These are phyloP conservation scores for Acanthiza pusilla DNA, from an alignment of 2,797 vertebrate species.

Conservation along the genomic window DNA sequence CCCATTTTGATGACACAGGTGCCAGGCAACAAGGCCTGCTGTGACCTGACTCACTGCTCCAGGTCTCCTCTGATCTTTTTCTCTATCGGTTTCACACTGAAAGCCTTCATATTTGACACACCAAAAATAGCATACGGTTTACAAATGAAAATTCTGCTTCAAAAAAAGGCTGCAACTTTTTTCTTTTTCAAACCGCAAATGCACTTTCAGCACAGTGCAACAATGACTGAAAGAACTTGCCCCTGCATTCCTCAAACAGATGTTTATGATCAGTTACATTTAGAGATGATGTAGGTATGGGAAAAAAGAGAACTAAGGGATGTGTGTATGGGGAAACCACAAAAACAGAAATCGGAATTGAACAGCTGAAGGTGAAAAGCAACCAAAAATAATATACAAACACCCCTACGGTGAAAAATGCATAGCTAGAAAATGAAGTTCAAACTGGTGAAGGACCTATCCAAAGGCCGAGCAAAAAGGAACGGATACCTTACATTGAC, in stretches of 20 bases:
- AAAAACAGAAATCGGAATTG: not conserved
- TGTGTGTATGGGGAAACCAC: not conserved
- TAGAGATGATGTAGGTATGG: not conserved
- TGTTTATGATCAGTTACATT: fast-evolving
- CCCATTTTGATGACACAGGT: slow-evolving; percentile 11
- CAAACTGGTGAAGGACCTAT: not conserved
- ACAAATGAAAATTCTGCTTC: not conserved
- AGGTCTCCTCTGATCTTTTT: slow-evolving; percentile 39
- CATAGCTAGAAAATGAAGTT: not conserved
- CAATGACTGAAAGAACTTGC: not conserved
- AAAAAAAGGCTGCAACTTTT: not conserved
- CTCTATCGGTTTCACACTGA: slow-evolving; percentile 11
- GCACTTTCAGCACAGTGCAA: not conserved
- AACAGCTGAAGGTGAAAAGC: not conserved
- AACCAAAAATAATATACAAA: not conserved
- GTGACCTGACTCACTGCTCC: slow-evolving; percentile 37
- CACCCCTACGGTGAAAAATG: not conserved
- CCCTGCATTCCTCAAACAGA: not conserved
- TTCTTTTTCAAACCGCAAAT: slow-evolving; percentile 4
- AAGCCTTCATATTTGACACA: not conserved
- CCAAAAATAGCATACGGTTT: slow-evolving; percentile 21
- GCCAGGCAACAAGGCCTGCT: slow-evolving; percentile 21
- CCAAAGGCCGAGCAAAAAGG: not conserved
- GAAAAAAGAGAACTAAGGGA: not conserved
- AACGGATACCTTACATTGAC: not conserved